Evolutionary conservation across 2,888 invertebrate genomes (phyloP), one percentile per base, ranked within the genome.

Genomic region (Carcina quercana): DNA sequence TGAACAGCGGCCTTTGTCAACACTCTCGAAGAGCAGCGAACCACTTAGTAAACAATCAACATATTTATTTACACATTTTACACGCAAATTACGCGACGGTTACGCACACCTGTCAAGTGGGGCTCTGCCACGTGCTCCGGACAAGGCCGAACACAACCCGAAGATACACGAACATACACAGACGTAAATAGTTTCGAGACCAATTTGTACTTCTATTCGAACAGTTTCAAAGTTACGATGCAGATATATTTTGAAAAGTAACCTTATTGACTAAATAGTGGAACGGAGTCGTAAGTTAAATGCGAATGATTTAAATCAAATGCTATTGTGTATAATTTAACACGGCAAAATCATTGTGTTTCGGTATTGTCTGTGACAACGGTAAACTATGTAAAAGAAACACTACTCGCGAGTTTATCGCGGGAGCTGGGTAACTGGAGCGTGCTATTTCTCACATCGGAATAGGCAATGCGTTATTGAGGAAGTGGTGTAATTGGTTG

Each of bases 161-260:
- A 59, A 59, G 50, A 40, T 42, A 37, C 45, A 53, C 70, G 69
- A 69, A 47, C 55, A n/a, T n/a, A n/a, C n/a, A 47, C 44, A 60
- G 63, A 72, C 72, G 61, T 65, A 78, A 79, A 79, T 80, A 79
- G 73, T 76, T 65, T 59, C 54, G 67, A 68, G 15, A n/a, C 15
- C 22, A 11, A 15, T 15, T 38, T 50, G 59, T 50, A 67, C 60
- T 64, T 64, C 53, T n/a, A n/a, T n/a, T n/a, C 59, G 36, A 58
- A 58, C 47, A 50, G 30, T 39, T 43, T 17, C 5, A 17, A 17
- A 17, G 7, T 17, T 7, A 17, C 7, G 7, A 17, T 17, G 17
- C 7, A 17, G 5, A 17, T 7, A 17, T 5, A 17, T 17, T 5
- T 5, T 5, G 7, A 5, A 5, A 17, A 17, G 7, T 7, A 17